Percentiles rank a stretch among this genome's conserved stretches.
phyloP scores from a whole-genome alignment of 2,113 vertebrate genomes.

The Turnix velox region DNA sequence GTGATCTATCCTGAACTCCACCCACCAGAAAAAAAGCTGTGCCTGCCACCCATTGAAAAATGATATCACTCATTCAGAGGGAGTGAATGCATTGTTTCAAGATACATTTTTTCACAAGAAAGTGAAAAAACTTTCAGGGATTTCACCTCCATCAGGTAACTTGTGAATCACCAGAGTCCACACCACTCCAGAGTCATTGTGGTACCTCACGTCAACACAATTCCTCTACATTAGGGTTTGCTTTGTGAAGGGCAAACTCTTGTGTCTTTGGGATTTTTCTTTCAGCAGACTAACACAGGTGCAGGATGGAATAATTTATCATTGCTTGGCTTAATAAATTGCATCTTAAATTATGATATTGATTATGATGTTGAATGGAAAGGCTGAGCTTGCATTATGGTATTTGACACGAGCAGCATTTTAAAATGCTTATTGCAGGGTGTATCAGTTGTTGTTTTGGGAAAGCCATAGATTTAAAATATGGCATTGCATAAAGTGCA shows the following conservation, averaged over 20 bases:
- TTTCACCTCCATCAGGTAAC: neutral
- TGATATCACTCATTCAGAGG: neutral
- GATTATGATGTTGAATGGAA: slow-evolving; percentile 22
- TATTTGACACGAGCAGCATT: slow-evolving; percentile 4
- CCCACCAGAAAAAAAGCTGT: neutral
- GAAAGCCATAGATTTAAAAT: slow-evolving; percentile 23
- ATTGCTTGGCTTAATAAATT: slow-evolving; percentile 33
- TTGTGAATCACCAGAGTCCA: neutral
- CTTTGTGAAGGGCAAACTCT: neutral
- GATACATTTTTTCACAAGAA: neutral
- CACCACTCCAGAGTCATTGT: neutral
- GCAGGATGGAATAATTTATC: neutral
- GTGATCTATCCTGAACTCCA: neutral
- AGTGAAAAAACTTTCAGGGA: neutral
- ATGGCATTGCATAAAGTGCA: neutral
- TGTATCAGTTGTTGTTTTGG: slow-evolving; percentile 10
- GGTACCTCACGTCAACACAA: neutral
- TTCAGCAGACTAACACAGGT: neutral
- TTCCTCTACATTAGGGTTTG: neutral
- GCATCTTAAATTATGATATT: slow-evolving; percentile 26
- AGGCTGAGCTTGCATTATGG: neutral
- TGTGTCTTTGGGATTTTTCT: neutral
- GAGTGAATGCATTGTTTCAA: neutral
- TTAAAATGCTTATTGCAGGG: neutral
- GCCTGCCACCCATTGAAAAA: neutral